A percentile compares a stretch with the other conserved stretches of the same genome.
phyloP scores from a whole-genome alignment of 2,113 vertebrate species.

The Lophochroa leadbeateri region DNA sequence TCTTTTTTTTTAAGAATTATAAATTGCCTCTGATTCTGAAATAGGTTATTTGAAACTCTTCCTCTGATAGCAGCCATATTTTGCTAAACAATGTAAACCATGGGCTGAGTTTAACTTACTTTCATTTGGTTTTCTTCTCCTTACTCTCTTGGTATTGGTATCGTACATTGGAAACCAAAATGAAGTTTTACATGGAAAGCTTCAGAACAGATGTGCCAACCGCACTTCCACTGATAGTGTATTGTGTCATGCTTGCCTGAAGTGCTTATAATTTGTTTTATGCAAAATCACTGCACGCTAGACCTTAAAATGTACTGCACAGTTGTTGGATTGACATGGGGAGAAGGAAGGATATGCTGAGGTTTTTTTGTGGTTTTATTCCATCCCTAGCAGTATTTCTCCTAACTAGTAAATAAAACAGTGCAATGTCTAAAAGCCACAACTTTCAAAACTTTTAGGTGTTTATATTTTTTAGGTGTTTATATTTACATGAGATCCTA shows the following conservation, averaged over 20 bases:
- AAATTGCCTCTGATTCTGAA: background rate
- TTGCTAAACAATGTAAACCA: background rate
- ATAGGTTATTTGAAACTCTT: background rate
- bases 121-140: background rate
- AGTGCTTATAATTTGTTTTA: background rate
- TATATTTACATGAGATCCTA: background rate
- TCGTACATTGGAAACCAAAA: background rate
- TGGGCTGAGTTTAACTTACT: background rate
- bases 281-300: background rate
- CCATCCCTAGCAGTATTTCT: background rate
- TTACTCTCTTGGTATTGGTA: background rate
- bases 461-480: background rate
- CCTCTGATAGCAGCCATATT: background rate
- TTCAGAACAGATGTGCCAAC: background rate
- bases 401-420: background rate
- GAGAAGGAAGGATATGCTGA: background rate
- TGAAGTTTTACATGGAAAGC: background rate
- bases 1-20: background rate
- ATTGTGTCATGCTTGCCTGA: background rate
- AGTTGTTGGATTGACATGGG: background rate
- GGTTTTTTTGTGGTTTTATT: background rate
- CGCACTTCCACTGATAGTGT: background rate
- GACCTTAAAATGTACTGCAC: background rate
- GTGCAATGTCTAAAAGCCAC: background rate
- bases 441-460: background rate